phyloP scores from a whole-genome alignment of 2,113 vertebrate species.

The Felis catus region DNA sequence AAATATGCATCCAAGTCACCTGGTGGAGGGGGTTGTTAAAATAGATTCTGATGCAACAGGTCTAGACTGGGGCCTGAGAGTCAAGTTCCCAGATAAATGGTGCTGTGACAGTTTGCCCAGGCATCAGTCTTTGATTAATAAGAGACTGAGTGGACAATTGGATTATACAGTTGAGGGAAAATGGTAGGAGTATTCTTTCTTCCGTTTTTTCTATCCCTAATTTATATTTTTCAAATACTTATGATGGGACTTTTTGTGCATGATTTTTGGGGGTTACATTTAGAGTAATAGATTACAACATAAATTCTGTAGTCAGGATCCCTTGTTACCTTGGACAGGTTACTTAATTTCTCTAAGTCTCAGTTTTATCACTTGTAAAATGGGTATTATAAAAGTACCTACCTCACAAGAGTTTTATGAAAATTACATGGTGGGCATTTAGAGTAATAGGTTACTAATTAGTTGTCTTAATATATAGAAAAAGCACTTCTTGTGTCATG shows the following conservation, averaged over 20 bases:
- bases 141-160: background rate
- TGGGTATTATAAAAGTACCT: background rate
- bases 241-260: background rate
- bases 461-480: background rate
- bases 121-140: background rate
- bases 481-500: background rate
- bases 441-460: background rate
- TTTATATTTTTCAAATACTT: slow-evolving; percentile 1
- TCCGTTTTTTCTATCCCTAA: background rate
- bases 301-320: background rate
- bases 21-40: background rate
- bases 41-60: background rate
- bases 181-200: background rate
- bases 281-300: background rate
- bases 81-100: background rate
- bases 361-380: slow-evolving; percentile 25
- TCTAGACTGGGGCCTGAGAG: background rate
- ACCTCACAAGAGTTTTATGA: background rate
- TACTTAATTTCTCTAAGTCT: slow-evolving; percentile 16
- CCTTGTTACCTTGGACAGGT: background rate
- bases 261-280: background rate
- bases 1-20: background rate
- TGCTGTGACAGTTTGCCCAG: background rate
- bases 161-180: slow-evolving; percentile 3
- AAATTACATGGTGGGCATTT: background rate